Evolutionary conservation across 2,113 vertebrate genomes (phyloP).

Genomic region (Athene noctua): DNA sequence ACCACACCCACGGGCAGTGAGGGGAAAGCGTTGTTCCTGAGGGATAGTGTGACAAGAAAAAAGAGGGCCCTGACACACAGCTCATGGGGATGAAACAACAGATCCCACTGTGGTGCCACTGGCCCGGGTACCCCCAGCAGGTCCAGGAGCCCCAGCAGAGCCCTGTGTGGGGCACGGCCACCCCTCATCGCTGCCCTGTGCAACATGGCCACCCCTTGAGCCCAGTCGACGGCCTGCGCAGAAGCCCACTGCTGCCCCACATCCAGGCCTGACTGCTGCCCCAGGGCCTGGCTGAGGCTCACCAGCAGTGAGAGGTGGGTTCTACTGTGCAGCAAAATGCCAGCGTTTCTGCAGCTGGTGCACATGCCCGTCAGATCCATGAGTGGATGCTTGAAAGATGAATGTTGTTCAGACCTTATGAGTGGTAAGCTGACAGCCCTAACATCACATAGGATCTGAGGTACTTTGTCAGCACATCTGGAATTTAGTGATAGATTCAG

Average conservation of each 20-base stretch:
- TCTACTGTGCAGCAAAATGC: neutral
- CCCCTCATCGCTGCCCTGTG: too few relatives aligned
- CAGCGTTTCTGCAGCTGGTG: neutral
- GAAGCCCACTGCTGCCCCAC: fast-evolving
- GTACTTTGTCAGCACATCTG: neutral
- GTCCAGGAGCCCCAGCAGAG: fast-evolving
- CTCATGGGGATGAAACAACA: fast-evolving
- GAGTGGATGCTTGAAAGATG: neutral
- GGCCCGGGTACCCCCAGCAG: fast-evolving
- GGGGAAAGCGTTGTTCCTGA: neutral
- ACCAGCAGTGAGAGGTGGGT: neutral
- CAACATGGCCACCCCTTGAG: fast-evolving
- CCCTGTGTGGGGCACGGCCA: fast-evolving
- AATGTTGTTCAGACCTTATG: neutral
- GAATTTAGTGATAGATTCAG: neutral
- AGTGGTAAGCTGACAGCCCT: neutral
- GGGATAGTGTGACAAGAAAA: fast-evolving
- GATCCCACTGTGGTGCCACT: fast-evolving
- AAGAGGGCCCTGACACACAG: fast-evolving
- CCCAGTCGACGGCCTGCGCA: fast-evolving
- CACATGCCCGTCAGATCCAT: fast-evolving
- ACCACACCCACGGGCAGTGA: fast-evolving
- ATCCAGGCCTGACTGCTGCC: neutral
- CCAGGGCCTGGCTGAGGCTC: neutral
- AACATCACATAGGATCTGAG: neutral